These are phyloP conservation scores for Paradoxurus hermaphroditus DNA, from an alignment of 2,113 vertebrate genomes.

Conservation along the genomic window DNA sequence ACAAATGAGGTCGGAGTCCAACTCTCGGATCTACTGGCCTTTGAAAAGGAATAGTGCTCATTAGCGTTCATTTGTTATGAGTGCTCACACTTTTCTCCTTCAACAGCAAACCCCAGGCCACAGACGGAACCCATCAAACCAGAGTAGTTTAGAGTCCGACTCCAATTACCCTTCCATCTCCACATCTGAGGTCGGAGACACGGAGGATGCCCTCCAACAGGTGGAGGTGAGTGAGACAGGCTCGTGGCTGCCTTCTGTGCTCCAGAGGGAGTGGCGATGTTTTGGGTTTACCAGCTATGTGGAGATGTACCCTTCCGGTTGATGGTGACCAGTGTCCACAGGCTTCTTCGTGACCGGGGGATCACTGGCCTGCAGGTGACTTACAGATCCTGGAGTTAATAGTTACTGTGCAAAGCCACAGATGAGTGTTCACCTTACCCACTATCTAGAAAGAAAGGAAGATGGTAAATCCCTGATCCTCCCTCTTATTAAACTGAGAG, in stretches of 20 bases:
- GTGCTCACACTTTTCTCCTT: background rate
- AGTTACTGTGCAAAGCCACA: background rate
- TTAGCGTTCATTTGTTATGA: background rate
- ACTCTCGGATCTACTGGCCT: background rate
- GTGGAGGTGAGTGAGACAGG: slow-evolving; percentile 86
- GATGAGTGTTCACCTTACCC: background rate
- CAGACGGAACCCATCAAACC: slow-evolving; percentile 91
- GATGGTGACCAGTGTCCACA: background rate
- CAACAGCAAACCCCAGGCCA: slow-evolving; percentile 87
- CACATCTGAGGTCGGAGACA: slow-evolving; percentile 93
- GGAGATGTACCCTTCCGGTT: background rate
- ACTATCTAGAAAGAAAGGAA: too few relatives aligned
- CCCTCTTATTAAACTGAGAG: background rate
- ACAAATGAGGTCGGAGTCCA: background rate
- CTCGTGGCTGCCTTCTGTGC: background rate
- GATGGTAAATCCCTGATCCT: background rate
- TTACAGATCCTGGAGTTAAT: background rate
- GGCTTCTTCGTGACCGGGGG: background rate
- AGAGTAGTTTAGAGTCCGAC: slow-evolving; percentile 95
- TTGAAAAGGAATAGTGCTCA: background rate
- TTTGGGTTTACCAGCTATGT: background rate
- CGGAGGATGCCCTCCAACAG: slow-evolving; percentile 90
- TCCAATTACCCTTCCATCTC: slow-evolving; percentile 94
- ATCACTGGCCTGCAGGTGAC: background rate
- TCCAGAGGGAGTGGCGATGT: accelerated